Conservation (phyloP, 1,140 invertebrate species). For the Anadara kagoshimensis region DNA sequence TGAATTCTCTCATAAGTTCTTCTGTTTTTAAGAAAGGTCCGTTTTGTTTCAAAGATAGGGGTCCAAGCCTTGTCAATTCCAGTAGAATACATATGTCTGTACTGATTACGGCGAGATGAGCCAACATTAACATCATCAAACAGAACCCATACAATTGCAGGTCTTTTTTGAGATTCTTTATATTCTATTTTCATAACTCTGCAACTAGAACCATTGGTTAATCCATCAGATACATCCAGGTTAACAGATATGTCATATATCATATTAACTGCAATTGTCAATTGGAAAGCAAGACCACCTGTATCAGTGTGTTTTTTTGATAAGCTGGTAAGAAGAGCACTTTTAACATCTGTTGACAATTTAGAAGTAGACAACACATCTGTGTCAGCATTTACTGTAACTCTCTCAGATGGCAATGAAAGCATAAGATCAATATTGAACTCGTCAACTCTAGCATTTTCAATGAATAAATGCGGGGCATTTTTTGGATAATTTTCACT, state of each 20-base stretch:
- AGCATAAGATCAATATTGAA: not conserved
- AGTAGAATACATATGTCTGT: slow-evolving; percentile 9
- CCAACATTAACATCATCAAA: slow-evolving; percentile 26
- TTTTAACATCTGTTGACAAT: slow-evolving; percentile 1
- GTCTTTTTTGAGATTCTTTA: slow-evolving; percentile 15
- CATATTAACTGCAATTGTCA: slow-evolving; percentile 13
- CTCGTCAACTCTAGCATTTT: slow-evolving; percentile 18
- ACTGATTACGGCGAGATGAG: slow-evolving; percentile 16
- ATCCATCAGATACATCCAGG: slow-evolving; percentile 21
- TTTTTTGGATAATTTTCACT: not conserved
- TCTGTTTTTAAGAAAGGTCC: slow-evolving; percentile 17
- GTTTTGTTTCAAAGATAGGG: slow-evolving; percentile 31
- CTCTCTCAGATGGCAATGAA: not conserved
- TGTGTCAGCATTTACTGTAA: not conserved
- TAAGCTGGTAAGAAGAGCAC: not conserved
- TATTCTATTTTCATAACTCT: slow-evolving; percentile 11
- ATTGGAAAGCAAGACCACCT: not conserved
- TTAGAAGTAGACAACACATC: not conserved
- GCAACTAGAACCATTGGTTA: slow-evolving; percentile 24
- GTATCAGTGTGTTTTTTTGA: not conserved
- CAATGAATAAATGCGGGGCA: slow-evolving; percentile 11
- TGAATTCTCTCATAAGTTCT: slow-evolving; percentile 32
- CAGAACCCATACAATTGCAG: slow-evolving; percentile 32
- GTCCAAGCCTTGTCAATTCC: slow-evolving; percentile 20
- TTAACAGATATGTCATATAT: slow-evolving; percentile 21